Evolutionary conservation across 2,797 vertebrate species (phyloP).

Genomic region (Gymnothorax javanicus): DNA sequence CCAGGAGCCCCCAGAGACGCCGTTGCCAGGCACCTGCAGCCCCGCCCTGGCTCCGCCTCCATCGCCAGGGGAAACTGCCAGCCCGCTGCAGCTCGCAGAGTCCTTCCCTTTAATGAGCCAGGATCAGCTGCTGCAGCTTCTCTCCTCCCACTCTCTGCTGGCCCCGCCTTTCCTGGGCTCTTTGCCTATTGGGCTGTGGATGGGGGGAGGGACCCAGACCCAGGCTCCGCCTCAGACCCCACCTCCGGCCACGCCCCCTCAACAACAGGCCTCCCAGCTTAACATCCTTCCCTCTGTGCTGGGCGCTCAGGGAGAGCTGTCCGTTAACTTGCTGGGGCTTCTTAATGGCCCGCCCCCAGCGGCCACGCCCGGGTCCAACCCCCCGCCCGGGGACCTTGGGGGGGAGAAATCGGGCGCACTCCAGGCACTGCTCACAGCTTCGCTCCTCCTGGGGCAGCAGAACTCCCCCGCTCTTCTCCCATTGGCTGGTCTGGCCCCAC

Average conservation of each 20-base stretch:
- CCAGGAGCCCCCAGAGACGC: constrained; percentile 34
- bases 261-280: constrained; percentile 67
- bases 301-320: constrained; percentile 65
- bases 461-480: constrained; percentile 69
- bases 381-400: constrained; percentile 48
- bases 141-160: constrained; percentile 71
- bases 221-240: background rate
- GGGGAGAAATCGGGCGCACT: constrained; percentile 63
- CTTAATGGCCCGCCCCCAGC: constrained; percentile 69
- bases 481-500: constrained; percentile 69
- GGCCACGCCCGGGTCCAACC: constrained; percentile 63
- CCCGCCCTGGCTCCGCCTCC: constrained; percentile 59
- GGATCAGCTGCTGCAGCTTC: constrained; percentile 82
- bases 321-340: constrained; percentile 63
- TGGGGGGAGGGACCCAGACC: constrained; percentile 63
- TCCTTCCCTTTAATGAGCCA: constrained; percentile 78
- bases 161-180: constrained; percentile 72
- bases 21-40: constrained; percentile 62
- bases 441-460: constrained; percentile 77
- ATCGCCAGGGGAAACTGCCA: constrained; percentile 56
- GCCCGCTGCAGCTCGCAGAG: constrained; percentile 72
- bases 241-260: constrained; percentile 42
- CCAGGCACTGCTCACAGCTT: constrained; percentile 83
- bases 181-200: constrained; percentile 64
- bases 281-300: constrained; percentile 62